Evolutionary conservation across 2,113 vertebrate species (phyloP).

Genomic region (Mixornis gularis): DNA sequence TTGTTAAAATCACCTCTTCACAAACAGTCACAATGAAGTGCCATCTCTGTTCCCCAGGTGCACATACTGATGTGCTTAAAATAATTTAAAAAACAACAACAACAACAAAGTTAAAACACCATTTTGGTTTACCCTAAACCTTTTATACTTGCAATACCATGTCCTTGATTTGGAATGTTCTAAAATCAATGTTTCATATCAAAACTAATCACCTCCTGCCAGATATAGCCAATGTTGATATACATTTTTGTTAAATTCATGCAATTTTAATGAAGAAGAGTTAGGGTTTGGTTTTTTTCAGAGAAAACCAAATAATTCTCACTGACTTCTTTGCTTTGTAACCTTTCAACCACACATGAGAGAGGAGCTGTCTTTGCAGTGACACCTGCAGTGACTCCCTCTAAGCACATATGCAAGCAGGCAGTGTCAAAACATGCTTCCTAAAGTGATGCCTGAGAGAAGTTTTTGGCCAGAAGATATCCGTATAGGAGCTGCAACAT

Average conservation of each 20-base stretch:
- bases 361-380: neutral
- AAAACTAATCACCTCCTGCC: neutral
- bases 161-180: neutral
- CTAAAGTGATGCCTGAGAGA: neutral
- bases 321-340: neutral
- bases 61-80: neutral
- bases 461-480: neutral
- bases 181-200: neutral
- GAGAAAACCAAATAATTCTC: neutral
- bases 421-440: conserved; percentile 13
- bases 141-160: neutral
- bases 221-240: neutral
- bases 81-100: neutral
- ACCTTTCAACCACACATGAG: neutral
- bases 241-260: neutral
- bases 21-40: neutral
- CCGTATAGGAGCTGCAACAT: neutral
- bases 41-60: neutral
- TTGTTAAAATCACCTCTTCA: neutral
- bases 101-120: neutral
- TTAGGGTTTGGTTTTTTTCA: neutral
- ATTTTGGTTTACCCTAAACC: neutral
- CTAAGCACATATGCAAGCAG: neutral
- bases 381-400: neutral
- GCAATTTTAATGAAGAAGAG: neutral